Base-by-base conservation (phyloP, 2,113 vertebrate genomes). In the Pungitius pungitius region DNA sequence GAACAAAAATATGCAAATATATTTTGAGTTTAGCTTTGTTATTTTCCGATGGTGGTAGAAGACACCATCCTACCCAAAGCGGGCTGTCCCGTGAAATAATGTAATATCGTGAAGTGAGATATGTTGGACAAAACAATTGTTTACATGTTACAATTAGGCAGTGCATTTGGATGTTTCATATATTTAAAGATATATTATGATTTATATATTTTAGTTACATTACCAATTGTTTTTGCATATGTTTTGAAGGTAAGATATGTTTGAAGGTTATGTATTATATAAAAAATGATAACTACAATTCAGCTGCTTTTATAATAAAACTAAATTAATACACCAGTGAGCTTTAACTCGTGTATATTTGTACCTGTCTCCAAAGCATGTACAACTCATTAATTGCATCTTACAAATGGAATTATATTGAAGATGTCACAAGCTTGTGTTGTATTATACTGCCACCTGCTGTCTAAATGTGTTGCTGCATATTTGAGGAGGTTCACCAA, bases 1-100 rank as follows among this genome's bases (percentile, higher is more conserved):
- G 22, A 93, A 95, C 93, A 94, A 94, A 95, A 96, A 96, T 96
- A 96, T 96, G 95, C 96, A 97, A 96, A 95, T 91, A 94, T 93
- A 91, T 93, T 90, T 94, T 80, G 72, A 89, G 90, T 92, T 90
- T 79, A n/a, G 78, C 78, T 84, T 89, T 91, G 85, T 83, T 8
- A 68, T 78, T 72, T 81, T 77, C 40, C 37, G 20, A 69, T 39
- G 54, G 58, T 84, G 65, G 76, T 22, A 67, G 59, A 42, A 61
- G 62, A 78, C 55, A 65, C 45, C 54, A 73, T 27, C 37, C 27
- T 13, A 60, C 66, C 67, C 27, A 74, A 76, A 81, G 71, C 69
- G 40, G 58, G 35, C 67, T 80, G 58, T 66, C 15, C 40, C 69
- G 22, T 82, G 22, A 77, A 54, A 72, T 69, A 13, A 35, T 49